Base-by-base conservation (phyloP, 2,888 invertebrate genomes). In the Lagria hirta region DNA sequence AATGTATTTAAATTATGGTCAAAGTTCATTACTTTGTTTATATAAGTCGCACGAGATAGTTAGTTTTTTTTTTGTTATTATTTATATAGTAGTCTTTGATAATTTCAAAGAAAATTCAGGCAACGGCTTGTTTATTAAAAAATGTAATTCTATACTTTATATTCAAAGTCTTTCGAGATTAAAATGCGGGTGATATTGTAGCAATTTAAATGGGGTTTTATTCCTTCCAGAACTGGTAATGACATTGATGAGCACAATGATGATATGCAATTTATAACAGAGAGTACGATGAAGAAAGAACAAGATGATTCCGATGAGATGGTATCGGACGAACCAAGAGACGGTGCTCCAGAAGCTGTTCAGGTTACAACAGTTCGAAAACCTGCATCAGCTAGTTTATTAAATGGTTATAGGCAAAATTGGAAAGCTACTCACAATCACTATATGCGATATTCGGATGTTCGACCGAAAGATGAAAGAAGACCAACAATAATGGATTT, bases 381-480 rank as follows among this genome's bases (percentile, higher is more conserved):
- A 55, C 71, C 73, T 1, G 70, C 70, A 1, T 65, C 68, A 0
- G 70, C 70, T 2, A 76, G 78, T 17, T 66, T 84, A 4, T 65
- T 83, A n/a, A 75, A 81, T 67, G 78, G 80, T 12, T 85, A 84
- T 60, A 76, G 79, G 45, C 81, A 81, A 49, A 79, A 77, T 6
- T 84, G 85, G 82, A 87, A 86, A 66, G 76, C 85, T 2, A 78
- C 82, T 4, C 80, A 83, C 61, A 86, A 87, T 70, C 88, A 88
- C 69, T 88, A 86, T 65, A 71, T 80, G 53, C 15, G 49, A 16
- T 81, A 86, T 55, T 78, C 84, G 0, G 96, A 97, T 72, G 91
- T 97, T 6, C 85, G 87, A 61, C 84, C 88, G 0, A 86, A 88
- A 57, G 90, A 94, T 56, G 95, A 95, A 68, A 80, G 90, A 49